Conservation (phyloP, 2,888 invertebrate species). For the Brachylomia viminalis region DNA sequence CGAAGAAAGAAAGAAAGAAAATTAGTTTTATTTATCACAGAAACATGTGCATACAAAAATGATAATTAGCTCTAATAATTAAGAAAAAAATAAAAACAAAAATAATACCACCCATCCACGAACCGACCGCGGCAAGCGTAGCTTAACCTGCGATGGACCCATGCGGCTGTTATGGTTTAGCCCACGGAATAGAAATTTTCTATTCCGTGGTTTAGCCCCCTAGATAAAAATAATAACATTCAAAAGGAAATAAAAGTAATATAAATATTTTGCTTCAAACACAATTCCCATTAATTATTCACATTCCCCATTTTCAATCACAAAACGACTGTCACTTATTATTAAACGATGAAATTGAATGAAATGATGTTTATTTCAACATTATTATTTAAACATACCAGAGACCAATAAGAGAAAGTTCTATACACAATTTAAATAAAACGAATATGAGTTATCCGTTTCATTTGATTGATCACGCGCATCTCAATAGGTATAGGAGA, state of each 20-base stretch:
- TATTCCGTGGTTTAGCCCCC: no score
- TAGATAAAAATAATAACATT: no score
- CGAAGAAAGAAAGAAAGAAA: no score
- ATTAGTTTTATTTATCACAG: no score
- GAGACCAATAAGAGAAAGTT: slow-evolving; percentile 47
- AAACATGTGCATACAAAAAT: no score
- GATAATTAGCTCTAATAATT: no score
- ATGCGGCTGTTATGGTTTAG: background rate
- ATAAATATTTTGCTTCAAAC: slow-evolving; percentile 11
- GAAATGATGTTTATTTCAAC: background rate
- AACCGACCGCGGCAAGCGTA: background rate
- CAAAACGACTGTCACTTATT: slow-evolving; percentile 13
- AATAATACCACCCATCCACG: background rate
- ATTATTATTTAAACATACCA: slow-evolving; percentile 20
- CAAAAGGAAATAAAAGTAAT: no score
- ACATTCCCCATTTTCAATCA: slow-evolving; percentile 13
- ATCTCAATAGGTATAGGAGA: slow-evolving; percentile 14
- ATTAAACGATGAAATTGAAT: background rate
- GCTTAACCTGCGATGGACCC: background rate
- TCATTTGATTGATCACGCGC: slow-evolving; percentile 44
- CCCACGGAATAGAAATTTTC: no score
- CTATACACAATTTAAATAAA: slow-evolving; percentile 47
- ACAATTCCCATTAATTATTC: no score
- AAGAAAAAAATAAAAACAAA: no score
- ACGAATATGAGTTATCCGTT: slow-evolving; percentile 30